phyloP scores from a whole-genome alignment of 2,888 invertebrate genomes.

The Agrilus biguttatus region DNA sequence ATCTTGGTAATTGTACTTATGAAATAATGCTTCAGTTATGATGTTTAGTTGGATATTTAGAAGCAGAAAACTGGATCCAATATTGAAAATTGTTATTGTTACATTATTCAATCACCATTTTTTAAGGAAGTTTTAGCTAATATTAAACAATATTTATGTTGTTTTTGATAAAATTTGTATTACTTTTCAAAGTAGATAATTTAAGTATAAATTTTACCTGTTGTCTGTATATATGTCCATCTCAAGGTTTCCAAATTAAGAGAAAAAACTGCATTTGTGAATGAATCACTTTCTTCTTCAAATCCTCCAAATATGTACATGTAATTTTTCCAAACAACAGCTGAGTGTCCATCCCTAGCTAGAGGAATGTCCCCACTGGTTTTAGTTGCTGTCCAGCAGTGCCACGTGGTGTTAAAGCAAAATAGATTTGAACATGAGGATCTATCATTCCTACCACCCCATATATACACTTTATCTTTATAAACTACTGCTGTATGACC shows the following conservation, averaged over 20 bases:
- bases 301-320: conserved; percentile 91
- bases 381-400: conserved; percentile 50
- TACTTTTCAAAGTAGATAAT: too few relatives aligned
- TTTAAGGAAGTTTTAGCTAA: too few relatives aligned
- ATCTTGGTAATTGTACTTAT: too few relatives aligned
- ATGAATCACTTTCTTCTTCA: conserved; percentile 68
- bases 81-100: too few relatives aligned
- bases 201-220: conserved; percentile 32
- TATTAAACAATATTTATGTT: too few relatives aligned
- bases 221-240: conserved; percentile 52
- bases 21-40: too few relatives aligned
- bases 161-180: too few relatives aligned
- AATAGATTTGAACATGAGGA: conserved; percentile 67
- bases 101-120: too few relatives aligned
- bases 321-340: conserved; percentile 59
- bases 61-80: too few relatives aligned
- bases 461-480: conserved; percentile 65
- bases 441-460: conserved; percentile 86
- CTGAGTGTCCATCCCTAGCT: conserved; percentile 84
- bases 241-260: conserved; percentile 57
- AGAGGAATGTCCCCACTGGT: conserved; percentile 59
- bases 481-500: conserved; percentile 84
- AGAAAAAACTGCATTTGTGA: conserved; percentile 64
- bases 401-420: conserved; percentile 61
- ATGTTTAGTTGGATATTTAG: too few relatives aligned